Evolutionary conservation across 2,888 invertebrate genomes (phyloP).

Genomic region (Hoplodrina blanda): DNA sequence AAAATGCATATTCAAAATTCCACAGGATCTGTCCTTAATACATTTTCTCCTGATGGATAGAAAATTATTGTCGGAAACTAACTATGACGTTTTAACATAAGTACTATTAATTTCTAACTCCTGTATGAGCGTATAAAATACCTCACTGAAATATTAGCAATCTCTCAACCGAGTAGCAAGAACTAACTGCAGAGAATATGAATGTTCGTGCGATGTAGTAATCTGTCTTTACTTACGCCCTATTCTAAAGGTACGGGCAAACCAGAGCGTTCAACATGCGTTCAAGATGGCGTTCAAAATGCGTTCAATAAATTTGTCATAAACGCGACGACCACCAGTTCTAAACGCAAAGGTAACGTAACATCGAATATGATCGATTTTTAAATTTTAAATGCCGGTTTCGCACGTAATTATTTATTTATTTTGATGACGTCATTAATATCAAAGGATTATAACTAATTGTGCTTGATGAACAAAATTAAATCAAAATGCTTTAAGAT

Average conservation of each 20-base stretch:
- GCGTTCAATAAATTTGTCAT: not conserved
- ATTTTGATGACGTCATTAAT: no score
- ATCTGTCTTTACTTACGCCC: conserved; percentile 21
- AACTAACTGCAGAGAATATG: conserved; percentile 29
- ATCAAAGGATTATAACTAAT: no score
- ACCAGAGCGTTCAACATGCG: not conserved
- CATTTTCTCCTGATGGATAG: no score
- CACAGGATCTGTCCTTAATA: no score
- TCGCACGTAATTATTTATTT: no score
- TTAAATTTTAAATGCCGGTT: no score
- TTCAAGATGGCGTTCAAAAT: not conserved
- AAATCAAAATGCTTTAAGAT: no score
- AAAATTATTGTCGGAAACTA: not conserved
- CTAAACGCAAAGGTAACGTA: no score
- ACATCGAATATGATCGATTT: no score
- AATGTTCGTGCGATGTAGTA: conserved; percentile 28
- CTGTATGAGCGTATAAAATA: not conserved
- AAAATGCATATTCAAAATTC: no score
- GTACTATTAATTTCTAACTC: not conserved
- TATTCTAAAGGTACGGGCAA: conserved; percentile 4
- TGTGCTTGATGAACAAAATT: no score
- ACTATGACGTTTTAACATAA: not conserved
- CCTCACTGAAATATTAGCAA: conserved; percentile 32
- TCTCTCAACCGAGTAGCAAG: conserved; percentile 24
- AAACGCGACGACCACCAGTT: not conserved